Evolutionary conservation across 2,888 invertebrate species (phyloP), one percentile per base, ranked within the genome.

Genomic region (Lasioglossum calceatum): DNA sequence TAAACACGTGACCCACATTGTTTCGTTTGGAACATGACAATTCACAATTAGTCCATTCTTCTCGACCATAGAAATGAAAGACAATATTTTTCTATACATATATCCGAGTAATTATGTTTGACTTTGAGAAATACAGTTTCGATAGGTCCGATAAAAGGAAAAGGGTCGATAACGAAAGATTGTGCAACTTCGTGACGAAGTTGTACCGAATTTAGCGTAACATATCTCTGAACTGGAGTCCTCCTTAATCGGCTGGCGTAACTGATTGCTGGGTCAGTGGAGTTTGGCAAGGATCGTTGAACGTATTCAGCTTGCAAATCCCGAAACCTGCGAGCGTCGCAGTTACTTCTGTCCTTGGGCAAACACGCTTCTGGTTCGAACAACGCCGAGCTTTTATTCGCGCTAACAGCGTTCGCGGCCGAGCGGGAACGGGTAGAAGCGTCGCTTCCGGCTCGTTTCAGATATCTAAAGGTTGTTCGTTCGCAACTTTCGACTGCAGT

Each of bases 331-430:
- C 70, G 14, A 27, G 58, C 19, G 10, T 70, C 39, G n/a, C 58
- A 58, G 73, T 58, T 50, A 73, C 67, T 64, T 44, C 76, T 61
- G 58, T 82, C 61, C 73, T 77, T 79, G 73, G 27, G 64, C 64
- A 70, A 71, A 42, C 47, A 47, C 44, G 54, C 64, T 39, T 54
- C 44, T 39, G 32, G 32, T 64, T 64, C 64, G 32, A 32, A 32
- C 32, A 19, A 64, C 64, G 64, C 36, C 67, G 19, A 36, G 67
- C 36, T 77, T 77, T 76, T 47, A 7, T 67, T 81, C 81, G 42
- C 58, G 19, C 32, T 39, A 78, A 76, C 54, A 23, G 36, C 70
- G 10, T 23, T 19, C 70, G 39, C 23, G 19, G 16, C 19, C 12
- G n/a, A 71, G 32, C 19, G n/a, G 4, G 36, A n/a, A 32, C 27